A percentile compares a stretch with the other conserved stretches of the same genome.
These are phyloP conservation scores for Holcopasites calliopsidis DNA, from an alignment of 1,140 invertebrate species.

Conservation along the genomic window DNA sequence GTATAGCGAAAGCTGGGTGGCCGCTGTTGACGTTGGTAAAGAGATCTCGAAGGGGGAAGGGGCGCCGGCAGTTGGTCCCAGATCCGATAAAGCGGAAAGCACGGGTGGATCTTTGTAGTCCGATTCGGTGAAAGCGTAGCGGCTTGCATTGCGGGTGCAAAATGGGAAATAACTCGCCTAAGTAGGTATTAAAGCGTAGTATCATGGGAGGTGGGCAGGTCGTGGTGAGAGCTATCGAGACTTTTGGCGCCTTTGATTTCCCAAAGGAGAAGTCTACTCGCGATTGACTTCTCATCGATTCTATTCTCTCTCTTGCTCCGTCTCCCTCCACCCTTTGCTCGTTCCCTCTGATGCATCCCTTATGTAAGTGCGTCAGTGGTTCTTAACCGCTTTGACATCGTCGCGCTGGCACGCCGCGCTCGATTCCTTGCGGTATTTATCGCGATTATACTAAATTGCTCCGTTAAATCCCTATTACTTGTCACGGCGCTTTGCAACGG, in stretches of 20 bases:
- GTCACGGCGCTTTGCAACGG: background rate
- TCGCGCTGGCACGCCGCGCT: background rate
- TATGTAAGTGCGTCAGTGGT: conserved; percentile 16
- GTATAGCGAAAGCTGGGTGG: background rate
- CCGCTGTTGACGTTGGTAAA: conserved; percentile 4
- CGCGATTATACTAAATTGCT: background rate
- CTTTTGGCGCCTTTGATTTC: conserved; percentile 29
- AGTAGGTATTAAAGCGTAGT: background rate
- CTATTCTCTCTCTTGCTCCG: background rate
- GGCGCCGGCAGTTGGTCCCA: background rate
- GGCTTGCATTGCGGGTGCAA: too few species aligned
- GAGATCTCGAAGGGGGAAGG: conserved; percentile 5
- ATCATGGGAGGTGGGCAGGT: background rate
- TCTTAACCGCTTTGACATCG: conserved; percentile 8
- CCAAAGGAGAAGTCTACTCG: background rate
- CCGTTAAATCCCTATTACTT: background rate
- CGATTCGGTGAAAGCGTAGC: too few species aligned
- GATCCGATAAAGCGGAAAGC: background rate
- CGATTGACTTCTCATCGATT: conserved; percentile 16
- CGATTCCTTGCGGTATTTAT: background rate
- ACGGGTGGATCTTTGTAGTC: background rate
- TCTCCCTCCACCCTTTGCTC: background rate
- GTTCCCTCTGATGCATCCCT: background rate
- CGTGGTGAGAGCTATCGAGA: background rate
- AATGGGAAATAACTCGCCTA: background rate